These are phyloP conservation scores for Plagodis pulveraria DNA, from an alignment of 2,888 invertebrate genomes.

Conservation along the genomic window DNA sequence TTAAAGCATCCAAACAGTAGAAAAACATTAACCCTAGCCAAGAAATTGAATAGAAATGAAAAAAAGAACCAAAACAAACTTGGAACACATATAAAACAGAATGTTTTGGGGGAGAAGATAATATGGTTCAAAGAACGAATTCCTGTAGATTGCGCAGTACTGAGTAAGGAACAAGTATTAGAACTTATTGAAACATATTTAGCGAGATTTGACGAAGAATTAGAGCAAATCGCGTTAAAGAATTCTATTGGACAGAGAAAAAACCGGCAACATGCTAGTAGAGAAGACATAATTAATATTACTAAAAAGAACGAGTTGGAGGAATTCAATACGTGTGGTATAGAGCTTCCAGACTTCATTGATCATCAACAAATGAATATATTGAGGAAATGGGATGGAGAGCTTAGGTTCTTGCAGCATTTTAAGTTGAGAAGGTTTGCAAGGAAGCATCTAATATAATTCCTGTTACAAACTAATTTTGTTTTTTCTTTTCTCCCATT, in stretches of 20 bases:
- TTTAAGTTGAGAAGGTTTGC: constrained; percentile 87
- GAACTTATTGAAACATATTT: constrained; percentile 84
- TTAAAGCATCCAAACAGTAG: constrained; percentile 94
- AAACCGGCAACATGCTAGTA: constrained; percentile 91
- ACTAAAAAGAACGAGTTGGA: constrained; percentile 89
- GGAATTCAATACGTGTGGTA: constrained; percentile 91
- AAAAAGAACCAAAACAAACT: constrained; percentile 86
- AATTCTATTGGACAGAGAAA: constrained; percentile 91
- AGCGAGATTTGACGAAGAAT: constrained; percentile 88
- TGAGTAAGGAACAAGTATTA: constrained; percentile 86
- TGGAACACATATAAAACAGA: constrained; percentile 89
- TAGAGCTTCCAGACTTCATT: constrained; percentile 91
- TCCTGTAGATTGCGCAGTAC: constrained; percentile 78
- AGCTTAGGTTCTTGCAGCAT: constrained; percentile 87
- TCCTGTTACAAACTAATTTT: constrained; percentile 27
- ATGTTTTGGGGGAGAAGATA: constrained; percentile 90
- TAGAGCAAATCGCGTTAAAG: constrained; percentile 91
- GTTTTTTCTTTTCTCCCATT: background rate
- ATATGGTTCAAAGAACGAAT: constrained; percentile 91
- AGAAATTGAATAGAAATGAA: constrained; percentile 87
- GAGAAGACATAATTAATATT: constrained; percentile 91
- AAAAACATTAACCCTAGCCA: constrained; percentile 90
- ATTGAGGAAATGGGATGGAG: constrained; percentile 88
- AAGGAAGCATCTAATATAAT: constrained; percentile 63
- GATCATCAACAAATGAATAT: constrained; percentile 84